phyloP scores from a whole-genome alignment of 2,888 invertebrate species.

The Mythimna ferrago region DNA sequence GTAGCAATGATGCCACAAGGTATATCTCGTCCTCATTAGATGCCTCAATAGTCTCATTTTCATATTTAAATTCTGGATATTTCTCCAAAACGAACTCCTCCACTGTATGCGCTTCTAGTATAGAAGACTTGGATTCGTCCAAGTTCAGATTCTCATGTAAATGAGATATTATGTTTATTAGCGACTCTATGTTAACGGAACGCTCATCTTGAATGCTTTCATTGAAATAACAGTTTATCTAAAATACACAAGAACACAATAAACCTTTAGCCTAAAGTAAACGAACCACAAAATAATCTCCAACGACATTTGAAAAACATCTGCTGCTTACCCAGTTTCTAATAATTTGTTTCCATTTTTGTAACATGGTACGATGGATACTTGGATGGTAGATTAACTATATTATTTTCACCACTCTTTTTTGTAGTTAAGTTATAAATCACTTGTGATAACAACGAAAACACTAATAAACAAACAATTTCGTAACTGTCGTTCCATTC shows the following conservation, averaged over 20 bases:
- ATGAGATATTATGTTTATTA: constrained; percentile 81
- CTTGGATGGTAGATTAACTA: constrained; percentile 59
- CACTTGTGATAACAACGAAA: constrained; percentile 55
- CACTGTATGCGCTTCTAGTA: constrained; percentile 80
- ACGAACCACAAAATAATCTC: constrained; percentile 15
- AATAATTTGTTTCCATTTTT: constrained; percentile 86
- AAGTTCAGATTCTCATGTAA: constrained; percentile 83
- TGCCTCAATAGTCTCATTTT: constrained; percentile 77
- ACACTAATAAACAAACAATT: constrained; percentile 76
- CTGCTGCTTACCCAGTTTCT: constrained; percentile 83
- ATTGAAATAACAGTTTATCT: constrained; percentile 88
- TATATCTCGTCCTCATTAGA: constrained; percentile 79
- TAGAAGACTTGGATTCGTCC: constrained; percentile 84
- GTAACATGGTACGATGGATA: constrained; percentile 74
- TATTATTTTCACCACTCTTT: constrained; percentile 48
- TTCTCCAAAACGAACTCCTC: constrained; percentile 84
- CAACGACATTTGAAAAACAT: constrained; percentile 39
- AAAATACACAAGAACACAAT: constrained; percentile 46
- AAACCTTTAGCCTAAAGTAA: background rate
- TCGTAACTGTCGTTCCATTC: constrained; percentile 67
- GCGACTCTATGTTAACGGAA: constrained; percentile 74
- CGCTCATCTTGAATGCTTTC: constrained; percentile 71
- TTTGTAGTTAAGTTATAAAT: constrained; percentile 25
- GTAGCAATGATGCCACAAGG: constrained; percentile 87
- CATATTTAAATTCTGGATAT: constrained; percentile 88